Conservation (phyloP, 2,113 vertebrate genomes). For the Indicator maculatus region DNA sequence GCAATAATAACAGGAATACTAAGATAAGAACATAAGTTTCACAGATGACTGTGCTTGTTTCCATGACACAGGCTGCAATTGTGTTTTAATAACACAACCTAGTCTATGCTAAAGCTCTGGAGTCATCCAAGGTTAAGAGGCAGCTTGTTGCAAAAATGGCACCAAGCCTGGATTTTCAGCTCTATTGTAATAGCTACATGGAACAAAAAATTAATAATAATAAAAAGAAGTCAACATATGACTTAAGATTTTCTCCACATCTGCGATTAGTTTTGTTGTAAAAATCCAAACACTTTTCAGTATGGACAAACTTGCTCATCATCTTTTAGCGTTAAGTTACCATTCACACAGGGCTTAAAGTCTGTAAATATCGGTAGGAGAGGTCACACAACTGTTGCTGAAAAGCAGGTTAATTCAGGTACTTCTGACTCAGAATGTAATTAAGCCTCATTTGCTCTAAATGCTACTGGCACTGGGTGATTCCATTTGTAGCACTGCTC, state of each 20-base stretch:
- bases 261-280: neutral
- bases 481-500: slow-evolving; percentile 39
- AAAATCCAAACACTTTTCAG: neutral
- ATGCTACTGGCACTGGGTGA: neutral
- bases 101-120: neutral
- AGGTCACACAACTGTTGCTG: slow-evolving; percentile 45
- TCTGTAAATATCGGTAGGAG: slow-evolving; percentile 1
- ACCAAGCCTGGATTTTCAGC: neutral
- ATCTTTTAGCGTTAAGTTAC: neutral
- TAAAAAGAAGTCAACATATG: neutral
- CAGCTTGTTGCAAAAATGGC: neutral
- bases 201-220: neutral
- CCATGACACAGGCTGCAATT: neutral
- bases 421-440: slow-evolving; percentile 52
- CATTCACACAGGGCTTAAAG: neutral
- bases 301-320: neutral
- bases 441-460: slow-evolving; percentile 39
- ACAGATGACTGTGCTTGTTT: neutral
- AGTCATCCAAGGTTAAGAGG: slow-evolving; percentile 17
- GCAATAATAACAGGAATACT: neutral
- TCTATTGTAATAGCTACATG: neutral
- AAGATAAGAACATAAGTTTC: neutral
- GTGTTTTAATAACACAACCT: neutral
- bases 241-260: neutral
- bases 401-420: slow-evolving; percentile 65